Evolutionary conservation across 53 echinoderm and acorn worm genomes (phyloP).

Genomic region (Arbacia lixula): DNA sequence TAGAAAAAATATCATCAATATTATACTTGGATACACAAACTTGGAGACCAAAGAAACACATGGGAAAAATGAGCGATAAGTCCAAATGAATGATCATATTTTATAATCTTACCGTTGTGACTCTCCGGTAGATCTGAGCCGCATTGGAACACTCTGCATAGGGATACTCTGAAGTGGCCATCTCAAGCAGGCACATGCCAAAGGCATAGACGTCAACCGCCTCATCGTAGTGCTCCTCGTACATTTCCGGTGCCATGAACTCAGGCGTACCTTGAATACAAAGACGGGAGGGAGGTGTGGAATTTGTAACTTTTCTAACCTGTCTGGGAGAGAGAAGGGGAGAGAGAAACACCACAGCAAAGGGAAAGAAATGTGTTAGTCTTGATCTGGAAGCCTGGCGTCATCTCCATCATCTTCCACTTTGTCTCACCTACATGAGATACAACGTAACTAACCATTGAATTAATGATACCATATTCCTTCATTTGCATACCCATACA

Average conservation of each 20-base stretch:
- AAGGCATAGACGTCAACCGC: conserved; percentile 97
- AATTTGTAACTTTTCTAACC: conserved; percentile 73
- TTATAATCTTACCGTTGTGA: conserved; percentile 86
- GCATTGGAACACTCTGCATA: conserved; percentile 96
- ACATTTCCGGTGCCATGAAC: conserved; percentile 99
- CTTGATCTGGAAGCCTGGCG: conserved; percentile 14
- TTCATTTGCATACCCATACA: no score
- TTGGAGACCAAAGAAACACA: no score
- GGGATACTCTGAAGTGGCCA: conserved; percentile 99
- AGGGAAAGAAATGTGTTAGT: conserved; percentile 30
- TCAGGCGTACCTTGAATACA: conserved; percentile 99
- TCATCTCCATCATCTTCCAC: no score
- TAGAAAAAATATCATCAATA: no score
- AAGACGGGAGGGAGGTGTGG: conserved; percentile 75
- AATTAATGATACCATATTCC: no score
- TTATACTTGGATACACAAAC: no score
- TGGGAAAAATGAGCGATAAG: no score
- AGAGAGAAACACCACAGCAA: conserved; percentile 52
- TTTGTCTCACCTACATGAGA: no score
- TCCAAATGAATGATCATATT: no score
- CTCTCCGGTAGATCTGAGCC: conserved; percentile 94
- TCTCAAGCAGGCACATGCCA: conserved; percentile 99
- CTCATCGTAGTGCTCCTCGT: conserved; percentile 99
- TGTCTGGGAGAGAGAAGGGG: conserved; percentile 36
- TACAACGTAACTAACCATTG: no score